Evolutionary conservation across 1,140 invertebrate genomes (phyloP).

Genomic region (Drosophila sucinea): DNA sequence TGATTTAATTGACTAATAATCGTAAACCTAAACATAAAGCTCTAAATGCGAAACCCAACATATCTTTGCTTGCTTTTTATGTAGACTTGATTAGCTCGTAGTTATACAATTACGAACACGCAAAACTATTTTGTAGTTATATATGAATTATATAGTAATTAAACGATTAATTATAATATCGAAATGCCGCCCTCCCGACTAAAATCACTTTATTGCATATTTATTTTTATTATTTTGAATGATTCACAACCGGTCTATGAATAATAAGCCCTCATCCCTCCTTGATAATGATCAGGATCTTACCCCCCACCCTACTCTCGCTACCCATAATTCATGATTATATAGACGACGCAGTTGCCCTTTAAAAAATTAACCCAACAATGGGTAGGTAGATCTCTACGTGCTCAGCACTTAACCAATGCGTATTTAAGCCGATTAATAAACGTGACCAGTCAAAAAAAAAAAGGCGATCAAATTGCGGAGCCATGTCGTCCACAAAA

Average conservation of each 20-base stretch:
- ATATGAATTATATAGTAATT: conserved; percentile 63
- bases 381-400: conserved; percentile 49
- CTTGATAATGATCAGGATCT: conserved; percentile 22
- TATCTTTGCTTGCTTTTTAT: conserved; percentile 69
- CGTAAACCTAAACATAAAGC: conserved; percentile 31
- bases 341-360: conserved; percentile 37
- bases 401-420: conserved; percentile 45
- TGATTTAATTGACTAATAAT: conserved; percentile 82
- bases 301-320: not conserved
- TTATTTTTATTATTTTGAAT: not conserved
- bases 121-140: conserved; percentile 65
- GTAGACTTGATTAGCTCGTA: conserved; percentile 77
- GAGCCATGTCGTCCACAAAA: conserved; percentile 7
- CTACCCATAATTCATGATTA: conserved; percentile 48
- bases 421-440: conserved; percentile 72
- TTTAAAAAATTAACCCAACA: conserved; percentile 43
- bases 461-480: conserved; percentile 35
- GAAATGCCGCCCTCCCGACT: not conserved
- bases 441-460: conserved; percentile 68
- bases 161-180: conserved; percentile 53
- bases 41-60: conserved; percentile 58
- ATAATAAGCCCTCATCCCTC: not conserved
- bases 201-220: not conserved
- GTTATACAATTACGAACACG: conserved; percentile 61
- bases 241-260: conserved; percentile 2